phyloP scores from a whole-genome alignment of 2,113 vertebrate species.

The Tachuris rubrigastra region DNA sequence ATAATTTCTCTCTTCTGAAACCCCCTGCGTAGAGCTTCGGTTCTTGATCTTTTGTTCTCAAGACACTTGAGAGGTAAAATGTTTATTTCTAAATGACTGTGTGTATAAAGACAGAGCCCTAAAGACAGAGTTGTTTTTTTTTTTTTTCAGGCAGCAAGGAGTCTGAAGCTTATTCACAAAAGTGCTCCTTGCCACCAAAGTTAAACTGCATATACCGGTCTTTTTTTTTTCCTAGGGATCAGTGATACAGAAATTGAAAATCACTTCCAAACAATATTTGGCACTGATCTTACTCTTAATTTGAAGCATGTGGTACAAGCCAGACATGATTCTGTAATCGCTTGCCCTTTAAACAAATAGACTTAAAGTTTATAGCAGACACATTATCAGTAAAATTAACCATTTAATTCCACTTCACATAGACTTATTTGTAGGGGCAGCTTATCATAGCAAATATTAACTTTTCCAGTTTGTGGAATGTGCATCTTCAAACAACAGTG shows the following conservation, averaged over 20 bases:
- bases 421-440: neutral
- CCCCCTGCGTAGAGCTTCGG: neutral
- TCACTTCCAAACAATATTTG: slow-evolving; percentile 15
- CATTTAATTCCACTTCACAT: neutral
- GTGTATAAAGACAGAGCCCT: neutral
- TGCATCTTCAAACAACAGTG: neutral
- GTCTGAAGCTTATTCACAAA: neutral
- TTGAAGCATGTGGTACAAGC: slow-evolving; percentile 1
- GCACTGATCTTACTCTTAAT: slow-evolving; percentile 20
- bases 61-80: neutral
- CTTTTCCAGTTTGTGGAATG: neutral
- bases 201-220: neutral
- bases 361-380: neutral
- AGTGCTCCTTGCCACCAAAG: neutral
- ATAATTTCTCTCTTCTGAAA: neutral
- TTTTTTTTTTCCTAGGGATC: neutral
- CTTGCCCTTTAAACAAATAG: slow-evolving; percentile 14
- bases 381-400: neutral
- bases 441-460: neutral
- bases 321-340: neutral
- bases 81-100: neutral
- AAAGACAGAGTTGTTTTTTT: neutral
- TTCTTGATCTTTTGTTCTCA: slow-evolving; percentile 9
- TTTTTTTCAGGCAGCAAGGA: neutral
- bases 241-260: neutral